These are phyloP conservation scores for Himantopus leucocephalus DNA, from an alignment of 2,113 vertebrate species.

Conservation along the genomic window DNA sequence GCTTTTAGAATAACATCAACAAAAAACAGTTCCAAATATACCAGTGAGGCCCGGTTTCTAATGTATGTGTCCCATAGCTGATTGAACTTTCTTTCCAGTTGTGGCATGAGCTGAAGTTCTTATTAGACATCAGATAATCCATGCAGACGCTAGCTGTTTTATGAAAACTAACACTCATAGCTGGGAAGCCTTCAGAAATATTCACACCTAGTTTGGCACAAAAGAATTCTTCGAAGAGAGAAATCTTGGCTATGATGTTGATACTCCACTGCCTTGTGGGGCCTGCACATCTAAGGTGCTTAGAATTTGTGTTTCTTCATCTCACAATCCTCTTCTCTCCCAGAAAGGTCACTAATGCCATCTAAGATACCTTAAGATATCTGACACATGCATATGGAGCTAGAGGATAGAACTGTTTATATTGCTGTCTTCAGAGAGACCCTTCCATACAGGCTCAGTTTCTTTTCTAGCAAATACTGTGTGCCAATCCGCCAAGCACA, in stretches of 20 bases:
- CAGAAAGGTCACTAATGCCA: neutral
- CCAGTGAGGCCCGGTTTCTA: neutral
- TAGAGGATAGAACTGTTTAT: neutral
- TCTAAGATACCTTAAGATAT: neutral
- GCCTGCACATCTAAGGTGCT: neutral
- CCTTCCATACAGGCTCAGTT: too few relatives aligned
- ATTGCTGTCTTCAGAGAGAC: too few relatives aligned
- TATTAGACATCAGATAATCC: neutral
- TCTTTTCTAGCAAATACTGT: too few relatives aligned
- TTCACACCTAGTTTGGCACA: neutral
- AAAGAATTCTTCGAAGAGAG: neutral
- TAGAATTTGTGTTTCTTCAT: neutral
- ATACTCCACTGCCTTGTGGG: neutral
- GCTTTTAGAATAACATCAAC: neutral
- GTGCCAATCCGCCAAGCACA: too few relatives aligned
- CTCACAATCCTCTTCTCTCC: neutral
- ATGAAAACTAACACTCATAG: neutral
- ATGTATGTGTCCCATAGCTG: neutral
- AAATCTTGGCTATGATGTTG: neutral
- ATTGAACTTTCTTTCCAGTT: neutral
- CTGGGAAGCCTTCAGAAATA: neutral
- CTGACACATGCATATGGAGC: neutral
- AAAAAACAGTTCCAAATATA: neutral
- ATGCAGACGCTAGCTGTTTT: neutral
- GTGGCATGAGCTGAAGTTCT: neutral